Evolutionary conservation across 2,888 invertebrate genomes (phyloP), one percentile per base, ranked within the genome.

Genomic region (Diogma glabrata): DNA sequence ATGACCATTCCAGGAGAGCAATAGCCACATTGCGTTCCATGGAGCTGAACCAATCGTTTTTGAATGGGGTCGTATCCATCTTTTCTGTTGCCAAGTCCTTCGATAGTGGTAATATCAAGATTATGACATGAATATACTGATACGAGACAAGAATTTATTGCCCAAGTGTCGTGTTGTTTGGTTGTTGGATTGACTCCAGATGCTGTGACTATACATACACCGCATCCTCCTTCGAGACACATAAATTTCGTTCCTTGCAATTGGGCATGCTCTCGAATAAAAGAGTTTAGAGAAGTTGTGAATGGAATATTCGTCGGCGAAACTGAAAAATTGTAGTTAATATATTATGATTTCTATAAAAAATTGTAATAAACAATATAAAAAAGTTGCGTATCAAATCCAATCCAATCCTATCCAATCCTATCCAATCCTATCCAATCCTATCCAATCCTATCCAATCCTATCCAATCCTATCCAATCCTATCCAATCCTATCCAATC

Each of bases 1-100:
- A 84, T 84, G 36, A 87, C 76, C 79, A 84, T 85, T 9, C 84
- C 87, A 1, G 85, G 78, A 19, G 80, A 78, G 61, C 87, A 87
- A 63, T 74, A 83, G 0, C 85, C 85, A 61, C 84, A 85, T 63
- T 85, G 85, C 0, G 79, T 76, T 1, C 83, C 85, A 60, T 81
- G 78, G 59, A 76, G 72, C 38, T 76, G 69, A 0, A 79, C 80
- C 33, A 84, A 62, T 3, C 75, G 66, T 52, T 72, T 70, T 63
- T 84, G 84, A 14, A 86, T 70, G 1, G 75, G 72, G 59, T 85
- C 80, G 62, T 83, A 83, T 1, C 84, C 82, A 2, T 63, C 65
- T 52, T 67, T 66, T 47, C 67, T 60, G 56, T 65, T 61, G 2
- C 84, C 84, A 30, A 84, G 64, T 1, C 82, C 81, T 67, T 85